Evolutionary conservation across 2,888 invertebrate species (phyloP).

Genomic region (Scaptomyza cyrtandrae): DNA sequence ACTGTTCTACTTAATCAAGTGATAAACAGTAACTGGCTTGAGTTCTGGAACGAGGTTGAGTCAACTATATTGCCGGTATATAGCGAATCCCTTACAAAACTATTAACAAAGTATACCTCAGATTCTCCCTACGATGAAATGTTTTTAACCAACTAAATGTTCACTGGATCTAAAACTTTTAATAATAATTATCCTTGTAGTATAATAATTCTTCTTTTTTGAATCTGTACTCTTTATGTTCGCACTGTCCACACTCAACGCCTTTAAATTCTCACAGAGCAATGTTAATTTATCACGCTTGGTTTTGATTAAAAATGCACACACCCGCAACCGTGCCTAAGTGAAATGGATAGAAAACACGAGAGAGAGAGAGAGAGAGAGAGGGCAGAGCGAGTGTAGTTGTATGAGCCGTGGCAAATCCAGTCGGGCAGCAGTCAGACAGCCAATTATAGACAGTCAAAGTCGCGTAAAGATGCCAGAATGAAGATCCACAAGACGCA

Average conservation of each 20-base stretch:
- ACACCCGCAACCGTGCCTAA: conserved; percentile 13
- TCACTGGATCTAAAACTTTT: not conserved
- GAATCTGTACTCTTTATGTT: conserved; percentile 10
- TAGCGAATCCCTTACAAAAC: conserved; percentile 6
- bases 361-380: too few relatives aligned
- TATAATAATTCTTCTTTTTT: too few relatives aligned
- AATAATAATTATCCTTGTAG: too few relatives aligned
- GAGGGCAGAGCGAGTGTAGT: too few relatives aligned
- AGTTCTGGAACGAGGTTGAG: conserved; percentile 46
- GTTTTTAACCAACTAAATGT: conserved; percentile 19
- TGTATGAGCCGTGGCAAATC: conserved; percentile 40
- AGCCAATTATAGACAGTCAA: conserved; percentile 75
- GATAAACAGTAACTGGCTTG: conserved; percentile 41
- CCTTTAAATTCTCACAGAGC: conserved; percentile 51
- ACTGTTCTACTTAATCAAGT: conserved; percentile 36
- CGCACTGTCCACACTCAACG: conserved; percentile 44
- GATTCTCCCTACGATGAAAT: conserved; percentile 45
- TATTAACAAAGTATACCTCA: not conserved
- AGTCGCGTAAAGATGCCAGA: conserved; percentile 73
- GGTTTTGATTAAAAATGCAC: conserved; percentile 71
- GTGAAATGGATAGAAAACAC: not conserved
- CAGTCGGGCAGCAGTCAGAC: conserved; percentile 57
- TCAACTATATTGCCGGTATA: conserved; percentile 29
- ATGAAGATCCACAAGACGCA: conserved; percentile 57
- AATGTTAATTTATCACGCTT: conserved; percentile 63